Evolutionary conservation across 2,797 vertebrate genomes (phyloP), one percentile per base, ranked within the genome.

Genomic region (Orestias chungarensis): DNA sequence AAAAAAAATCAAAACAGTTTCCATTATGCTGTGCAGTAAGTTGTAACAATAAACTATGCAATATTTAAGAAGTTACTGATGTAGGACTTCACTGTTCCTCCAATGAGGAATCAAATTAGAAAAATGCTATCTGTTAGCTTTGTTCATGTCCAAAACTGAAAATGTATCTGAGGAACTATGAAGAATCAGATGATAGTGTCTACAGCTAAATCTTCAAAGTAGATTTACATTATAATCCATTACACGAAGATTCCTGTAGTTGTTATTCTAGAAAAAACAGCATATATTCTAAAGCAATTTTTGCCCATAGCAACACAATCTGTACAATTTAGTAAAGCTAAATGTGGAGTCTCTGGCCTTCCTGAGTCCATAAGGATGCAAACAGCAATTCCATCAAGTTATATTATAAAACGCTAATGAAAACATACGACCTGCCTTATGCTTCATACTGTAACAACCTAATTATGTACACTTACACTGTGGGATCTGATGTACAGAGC

Each of bases 391-490:
- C 75, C 15, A 5, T 61, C 5, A 18, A 66, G 66, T 81, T 64
- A 74, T 65, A 77, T 85, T 75, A 75, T 73, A 64, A 83, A 85
- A 81, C 76, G 75, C 68, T 86, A 88, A 91, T 90, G 82, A 89
- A 80, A 80, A 88, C 82, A 86, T 83, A 86, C 83, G 77, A 82
- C 83, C 79, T 80, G 74, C 74, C 77, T 17, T 49, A 67, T 57
- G 79, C 85, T 79, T 81, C 55, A 65, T 86, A 78, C 72, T 33
- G 10, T 52, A 81, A 75, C 80, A 81, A 40, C 69, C 77, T 84
- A 86, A 87, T 91, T 88, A 90, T 79, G 78, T 75, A 80, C 67
- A 82, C 81, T 88, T 86, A 75, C 75, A 55, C 77, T 25, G 46
- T 10, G 62, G 71, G 81, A 79, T 68, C 77, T 25, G 17, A 67